Evolutionary conservation across 2,113 vertebrate species (phyloP).

Genomic region (Candoia aspera): DNA sequence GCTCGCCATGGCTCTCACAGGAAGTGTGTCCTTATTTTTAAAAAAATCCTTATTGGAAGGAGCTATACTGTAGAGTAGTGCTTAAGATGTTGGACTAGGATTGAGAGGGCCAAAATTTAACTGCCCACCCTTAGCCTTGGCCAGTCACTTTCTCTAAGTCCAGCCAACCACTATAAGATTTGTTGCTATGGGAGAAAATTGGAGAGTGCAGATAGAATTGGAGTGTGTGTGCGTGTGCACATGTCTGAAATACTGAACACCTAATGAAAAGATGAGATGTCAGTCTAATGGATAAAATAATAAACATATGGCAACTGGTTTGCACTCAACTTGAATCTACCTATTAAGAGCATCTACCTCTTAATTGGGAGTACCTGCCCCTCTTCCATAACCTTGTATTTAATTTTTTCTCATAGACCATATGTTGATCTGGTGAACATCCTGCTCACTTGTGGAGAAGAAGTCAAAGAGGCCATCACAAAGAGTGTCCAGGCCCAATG

Average conservation of each 20-base stretch:
- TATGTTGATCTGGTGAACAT: conserved; percentile 96
- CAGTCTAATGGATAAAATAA: neutral
- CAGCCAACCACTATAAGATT: too few relatives aligned
- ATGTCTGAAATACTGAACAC: neutral
- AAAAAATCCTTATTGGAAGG: too few relatives aligned
- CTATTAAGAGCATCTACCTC: fast-evolving
- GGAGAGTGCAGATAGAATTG: neutral
- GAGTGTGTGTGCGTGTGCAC: neutral
- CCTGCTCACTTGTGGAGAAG: conserved; percentile 91
- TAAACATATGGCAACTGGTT: neutral
- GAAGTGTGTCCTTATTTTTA: too few relatives aligned
- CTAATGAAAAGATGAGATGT: neutral
- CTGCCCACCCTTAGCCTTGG: too few relatives aligned
- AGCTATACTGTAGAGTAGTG: too few relatives aligned
- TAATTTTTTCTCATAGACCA: conserved; percentile 73
- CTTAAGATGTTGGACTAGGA: too few relatives aligned
- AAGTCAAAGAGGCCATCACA: conserved; percentile 92
- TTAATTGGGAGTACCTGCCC: neutral
- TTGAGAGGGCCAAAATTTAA: too few relatives aligned
- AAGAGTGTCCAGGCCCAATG: conserved; percentile 91
- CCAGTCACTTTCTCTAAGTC: too few relatives aligned
- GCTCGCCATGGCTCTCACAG: too few relatives aligned
- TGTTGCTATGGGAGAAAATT: neutral
- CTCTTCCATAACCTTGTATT: neutral
- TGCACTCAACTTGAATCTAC: neutral